Percentiles rank a stretch among this genome's conserved stretches.
Evolutionary conservation across 2,797 vertebrate species (phyloP).

Genomic region (Sparus aurata): DNA sequence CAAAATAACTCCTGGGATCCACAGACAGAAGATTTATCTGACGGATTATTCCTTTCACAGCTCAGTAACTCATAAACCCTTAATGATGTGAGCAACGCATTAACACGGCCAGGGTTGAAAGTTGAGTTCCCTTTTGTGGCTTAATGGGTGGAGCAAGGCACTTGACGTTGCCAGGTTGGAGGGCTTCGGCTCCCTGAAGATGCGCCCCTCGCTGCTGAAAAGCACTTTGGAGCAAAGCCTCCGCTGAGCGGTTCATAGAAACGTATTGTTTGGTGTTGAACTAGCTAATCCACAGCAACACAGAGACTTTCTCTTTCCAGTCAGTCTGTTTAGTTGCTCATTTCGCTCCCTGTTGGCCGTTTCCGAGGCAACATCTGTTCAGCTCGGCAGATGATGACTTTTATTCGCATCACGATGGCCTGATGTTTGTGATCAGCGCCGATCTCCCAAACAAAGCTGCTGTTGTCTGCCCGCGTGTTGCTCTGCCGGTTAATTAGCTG

Average conservation of each 20-base stretch:
- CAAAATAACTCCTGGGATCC: constrained; percentile 26
- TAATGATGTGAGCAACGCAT: constrained; percentile 30
- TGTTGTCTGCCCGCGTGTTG: constrained; percentile 42
- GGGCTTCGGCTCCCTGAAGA: constrained; percentile 1
- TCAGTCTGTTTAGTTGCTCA: constrained; percentile 9
- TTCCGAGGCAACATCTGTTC: constrained; percentile 70
- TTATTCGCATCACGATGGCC: constrained; percentile 35
- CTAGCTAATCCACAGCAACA: constrained; percentile 27
- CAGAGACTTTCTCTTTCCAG: constrained; percentile 1
- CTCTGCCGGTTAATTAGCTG: constrained; percentile 60
- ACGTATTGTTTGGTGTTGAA: constrained; percentile 54
- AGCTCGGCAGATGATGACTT: constrained; percentile 35
- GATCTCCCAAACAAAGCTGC: constrained; percentile 57
- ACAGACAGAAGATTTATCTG: constrained; percentile 26
- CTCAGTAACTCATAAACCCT: constrained; percentile 30
- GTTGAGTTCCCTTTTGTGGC: constrained; percentile 19
- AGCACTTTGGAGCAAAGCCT: constrained; percentile 34
- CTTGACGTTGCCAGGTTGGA: constrained; percentile 1
- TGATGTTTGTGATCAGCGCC: constrained; percentile 54
- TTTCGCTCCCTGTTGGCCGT: constrained; percentile 43
- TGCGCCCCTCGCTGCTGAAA: constrained; percentile 26
- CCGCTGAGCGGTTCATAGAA: constrained; percentile 27
- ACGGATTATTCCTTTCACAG: constrained; percentile 27
- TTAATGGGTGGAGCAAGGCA: constrained; percentile 24
- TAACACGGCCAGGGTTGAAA: constrained; percentile 7